phyloP scores from a whole-genome alignment of 2,888 invertebrate genomes.

The Lochmaea capreae region DNA sequence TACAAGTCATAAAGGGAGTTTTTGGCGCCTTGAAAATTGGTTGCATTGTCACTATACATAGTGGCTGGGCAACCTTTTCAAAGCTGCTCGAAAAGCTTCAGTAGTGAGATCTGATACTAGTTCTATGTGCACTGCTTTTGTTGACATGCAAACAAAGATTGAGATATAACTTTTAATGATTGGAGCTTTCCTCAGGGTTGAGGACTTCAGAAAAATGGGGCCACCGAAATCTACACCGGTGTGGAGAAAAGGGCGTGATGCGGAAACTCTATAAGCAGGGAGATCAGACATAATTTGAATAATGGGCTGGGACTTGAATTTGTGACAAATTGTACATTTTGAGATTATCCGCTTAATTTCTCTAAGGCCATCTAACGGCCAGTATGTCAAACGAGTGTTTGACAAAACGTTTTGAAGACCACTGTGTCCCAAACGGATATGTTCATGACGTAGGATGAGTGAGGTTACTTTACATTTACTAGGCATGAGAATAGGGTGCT shows the following conservation, averaged over 20 bases:
- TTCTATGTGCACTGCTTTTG: no score
- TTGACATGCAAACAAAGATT: no score
- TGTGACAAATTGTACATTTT: conserved; percentile 9
- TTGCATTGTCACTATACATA: no score
- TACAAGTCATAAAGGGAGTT: no score
- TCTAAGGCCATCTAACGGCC: conserved; percentile 37
- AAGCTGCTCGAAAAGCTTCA: no score
- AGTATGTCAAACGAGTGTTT: conserved; percentile 36
- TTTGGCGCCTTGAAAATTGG: no score
- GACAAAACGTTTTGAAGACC: conserved; percentile 29
- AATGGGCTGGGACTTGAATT: conserved; percentile 9
- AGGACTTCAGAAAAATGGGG: conserved; percentile 24
- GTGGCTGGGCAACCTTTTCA: no score
- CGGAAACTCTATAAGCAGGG: conserved; percentile 21
- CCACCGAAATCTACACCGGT: conserved; percentile 18
- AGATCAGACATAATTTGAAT: conserved; percentile 24
- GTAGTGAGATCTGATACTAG: no score
- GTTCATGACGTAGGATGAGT: conserved; percentile 23
- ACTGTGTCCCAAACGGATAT: conserved; percentile 14
- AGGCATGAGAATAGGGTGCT: conserved; percentile 38
- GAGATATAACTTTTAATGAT: conserved; percentile 29
- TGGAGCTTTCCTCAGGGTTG: conserved; percentile 4
- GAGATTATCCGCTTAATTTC: conserved; percentile 22
- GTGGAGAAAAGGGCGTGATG: neutral
- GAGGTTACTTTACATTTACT: conserved; percentile 16